Evolutionary conservation across 2,888 invertebrate genomes (phyloP).

Genomic region (Agrochola lychnidis): DNA sequence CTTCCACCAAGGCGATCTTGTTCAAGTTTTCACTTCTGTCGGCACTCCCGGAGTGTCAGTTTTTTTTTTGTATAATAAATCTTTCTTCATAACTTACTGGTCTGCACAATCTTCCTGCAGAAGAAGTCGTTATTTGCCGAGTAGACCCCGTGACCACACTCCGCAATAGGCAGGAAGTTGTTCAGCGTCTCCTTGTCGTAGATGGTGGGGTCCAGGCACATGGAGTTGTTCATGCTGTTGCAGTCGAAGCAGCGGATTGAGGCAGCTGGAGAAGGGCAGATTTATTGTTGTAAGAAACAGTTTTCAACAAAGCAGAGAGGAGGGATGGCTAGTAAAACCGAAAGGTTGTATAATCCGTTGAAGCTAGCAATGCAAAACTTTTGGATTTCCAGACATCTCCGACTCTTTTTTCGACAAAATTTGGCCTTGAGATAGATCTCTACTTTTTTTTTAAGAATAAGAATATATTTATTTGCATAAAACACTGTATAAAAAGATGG

Average conservation of each 20-base stretch:
- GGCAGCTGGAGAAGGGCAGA: constrained; percentile 77
- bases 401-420: neutral
- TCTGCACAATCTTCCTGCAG: constrained; percentile 93
- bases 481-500: too few relatives aligned
- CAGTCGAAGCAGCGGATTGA: constrained; percentile 93
- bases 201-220: constrained; percentile 91
- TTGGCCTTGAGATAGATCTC: neutral
- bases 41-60: too few relatives aligned
- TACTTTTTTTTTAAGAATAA: too few relatives aligned
- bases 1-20: too few relatives aligned
- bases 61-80: too few relatives aligned
- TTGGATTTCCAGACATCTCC: neutral
- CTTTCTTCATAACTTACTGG: constrained; percentile 83
- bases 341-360: neutral
- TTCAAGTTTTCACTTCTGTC: too few relatives aligned
- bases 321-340: too few relatives aligned
- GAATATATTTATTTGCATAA: too few relatives aligned
- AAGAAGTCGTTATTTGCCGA: constrained; percentile 86
- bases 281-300: neutral
- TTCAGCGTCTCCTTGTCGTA: constrained; percentile 81
- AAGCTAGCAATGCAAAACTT: too few relatives aligned
- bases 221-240: constrained; percentile 92
- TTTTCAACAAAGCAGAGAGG: neutral
- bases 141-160: constrained; percentile 80
- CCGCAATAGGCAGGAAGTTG: constrained; percentile 84